phyloP scores from a whole-genome alignment of 2,888 invertebrate genomes.

The Lasioglossum villosulum region DNA sequence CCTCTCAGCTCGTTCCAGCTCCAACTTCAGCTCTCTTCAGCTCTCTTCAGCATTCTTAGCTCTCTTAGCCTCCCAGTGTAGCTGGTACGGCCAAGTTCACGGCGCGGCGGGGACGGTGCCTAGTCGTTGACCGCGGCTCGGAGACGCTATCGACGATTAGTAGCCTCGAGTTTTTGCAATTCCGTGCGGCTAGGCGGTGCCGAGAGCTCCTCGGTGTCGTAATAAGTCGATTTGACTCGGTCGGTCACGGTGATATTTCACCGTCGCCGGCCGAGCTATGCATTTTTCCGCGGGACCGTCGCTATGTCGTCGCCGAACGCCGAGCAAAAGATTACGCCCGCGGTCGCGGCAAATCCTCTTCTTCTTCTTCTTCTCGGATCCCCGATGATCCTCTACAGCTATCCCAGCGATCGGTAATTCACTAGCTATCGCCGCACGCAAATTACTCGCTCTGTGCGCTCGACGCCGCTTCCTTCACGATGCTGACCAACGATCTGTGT shows the following conservation, averaged over 20 bases:
- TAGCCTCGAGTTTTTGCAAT: constrained; percentile 18
- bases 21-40: not conserved
- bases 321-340: not conserved
- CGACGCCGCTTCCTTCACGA: not conserved
- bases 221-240: constrained; percentile 19
- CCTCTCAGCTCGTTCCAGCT: not conserved
- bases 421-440: not conserved
- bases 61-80: not conserved
- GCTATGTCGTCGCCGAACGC: not conserved
- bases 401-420: not conserved
- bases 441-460: not conserved
- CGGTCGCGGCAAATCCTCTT: not conserved
- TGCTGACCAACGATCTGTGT: not conserved
- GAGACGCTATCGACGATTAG: constrained; percentile 32
- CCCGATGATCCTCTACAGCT: not conserved
- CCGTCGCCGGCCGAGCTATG: not conserved
- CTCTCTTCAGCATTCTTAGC: no score
- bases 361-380: not conserved
- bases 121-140: not conserved
- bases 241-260: constrained; percentile 10
- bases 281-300: not conserved
- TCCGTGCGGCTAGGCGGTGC: not conserved
- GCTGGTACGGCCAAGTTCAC: constrained; percentile 30
- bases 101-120: not conserved
- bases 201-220: not conserved